These are phyloP conservation scores for Pterocles burchelli DNA, from an alignment of 2,113 vertebrate genomes.

Conservation along the genomic window DNA sequence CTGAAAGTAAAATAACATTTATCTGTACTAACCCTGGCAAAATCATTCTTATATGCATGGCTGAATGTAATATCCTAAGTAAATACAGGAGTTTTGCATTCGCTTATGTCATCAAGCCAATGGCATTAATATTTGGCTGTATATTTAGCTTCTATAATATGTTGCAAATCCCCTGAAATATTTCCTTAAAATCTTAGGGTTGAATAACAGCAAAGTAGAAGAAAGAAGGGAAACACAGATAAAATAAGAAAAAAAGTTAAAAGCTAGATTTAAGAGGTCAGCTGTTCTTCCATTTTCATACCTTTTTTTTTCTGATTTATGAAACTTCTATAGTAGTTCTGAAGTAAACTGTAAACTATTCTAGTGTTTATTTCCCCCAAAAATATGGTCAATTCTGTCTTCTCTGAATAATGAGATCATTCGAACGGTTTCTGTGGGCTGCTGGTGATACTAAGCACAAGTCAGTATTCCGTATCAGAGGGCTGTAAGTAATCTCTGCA, in stretches of 20 bases:
- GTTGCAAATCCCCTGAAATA: neutral
- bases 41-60: neutral
- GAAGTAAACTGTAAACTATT: neutral
- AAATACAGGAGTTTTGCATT: neutral
- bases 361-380: neutral
- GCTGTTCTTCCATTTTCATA: neutral
- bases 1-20: neutral
- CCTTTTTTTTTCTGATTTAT: neutral
- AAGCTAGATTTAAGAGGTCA: neutral
- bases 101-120: neutral
- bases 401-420: neutral
- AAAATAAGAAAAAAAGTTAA: neutral
- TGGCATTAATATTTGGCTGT: neutral
- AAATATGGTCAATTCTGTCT: neutral
- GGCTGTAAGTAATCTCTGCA: neutral
- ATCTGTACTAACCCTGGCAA: neutral
- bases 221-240: neutral
- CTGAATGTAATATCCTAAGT: neutral
- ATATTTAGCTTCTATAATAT: neutral
- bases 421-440: neutral
- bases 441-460: neutral
- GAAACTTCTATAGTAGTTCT: neutral
- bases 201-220: neutral
- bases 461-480: neutral
- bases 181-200: neutral